These are phyloP conservation scores for Trissolcus japonicus DNA, from an alignment of 2,888 invertebrate genomes.

Conservation along the genomic window DNA sequence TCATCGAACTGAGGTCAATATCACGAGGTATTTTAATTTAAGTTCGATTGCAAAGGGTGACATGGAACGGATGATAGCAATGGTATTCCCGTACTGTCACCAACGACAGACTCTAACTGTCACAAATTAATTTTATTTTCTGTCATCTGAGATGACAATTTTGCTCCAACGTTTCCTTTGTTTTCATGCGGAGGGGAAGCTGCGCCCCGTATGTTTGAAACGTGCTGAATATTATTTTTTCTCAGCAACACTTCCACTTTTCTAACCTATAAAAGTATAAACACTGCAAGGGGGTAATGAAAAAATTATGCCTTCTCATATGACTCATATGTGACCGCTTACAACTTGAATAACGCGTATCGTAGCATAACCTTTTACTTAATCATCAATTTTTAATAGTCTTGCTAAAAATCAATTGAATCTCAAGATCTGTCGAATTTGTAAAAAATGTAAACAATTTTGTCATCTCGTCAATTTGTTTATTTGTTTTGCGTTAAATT, in stretches of 20 bases:
- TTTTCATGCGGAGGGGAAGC: neutral
- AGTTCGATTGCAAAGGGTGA: conserved; percentile 20
- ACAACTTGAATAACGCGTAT: neutral
- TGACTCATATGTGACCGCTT: conserved; percentile 24
- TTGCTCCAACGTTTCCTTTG: neutral
- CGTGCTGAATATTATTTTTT: neutral
- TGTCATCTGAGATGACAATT: neutral
- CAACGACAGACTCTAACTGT: neutral
- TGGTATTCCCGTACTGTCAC: conserved; percentile 11
- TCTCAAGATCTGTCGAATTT: no score
- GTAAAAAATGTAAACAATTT: no score
- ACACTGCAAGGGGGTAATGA: conserved; percentile 1
- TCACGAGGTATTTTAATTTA: conserved; percentile 45
- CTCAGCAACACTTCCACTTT: conserved; percentile 18
- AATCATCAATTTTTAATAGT: no score
- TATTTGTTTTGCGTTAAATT: neutral
- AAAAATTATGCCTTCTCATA: conserved; percentile 30
- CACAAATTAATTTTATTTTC: neutral
- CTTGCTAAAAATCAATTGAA: no score
- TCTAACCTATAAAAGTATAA: conserved; percentile 21
- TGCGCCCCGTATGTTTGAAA: neutral
- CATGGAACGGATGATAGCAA: conserved; percentile 17
- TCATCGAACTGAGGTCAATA: conserved; percentile 24
- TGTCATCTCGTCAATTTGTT: neutral
- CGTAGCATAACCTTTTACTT: no score